Base-by-base conservation (phyloP, 1,140 invertebrate species). In the Caenorhabditis tropicalis region DNA sequence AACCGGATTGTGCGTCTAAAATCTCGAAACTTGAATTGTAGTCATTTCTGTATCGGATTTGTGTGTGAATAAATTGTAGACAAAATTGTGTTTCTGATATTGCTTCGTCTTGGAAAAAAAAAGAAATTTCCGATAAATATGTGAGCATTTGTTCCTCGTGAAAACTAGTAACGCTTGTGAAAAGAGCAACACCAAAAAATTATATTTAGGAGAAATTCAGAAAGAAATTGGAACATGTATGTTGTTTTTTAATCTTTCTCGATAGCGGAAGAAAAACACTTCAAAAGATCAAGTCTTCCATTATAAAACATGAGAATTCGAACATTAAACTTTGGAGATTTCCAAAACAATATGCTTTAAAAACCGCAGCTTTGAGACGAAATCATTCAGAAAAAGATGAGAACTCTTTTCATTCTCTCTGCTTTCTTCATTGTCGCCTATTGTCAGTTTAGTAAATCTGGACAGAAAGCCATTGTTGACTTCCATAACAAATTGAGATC, bases 401-500 rank as follows among this genome's bases (percentile, higher is more conserved):
- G 24, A 56, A 27, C 53, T 15, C 21, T 56, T 15, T 15, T 27
- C 10, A 27, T 56, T 27, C 53, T 56, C 0, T 4, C 24, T 27
- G 4, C 15, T 27, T 10, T 56, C 5, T 56, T 21, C 29, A 24
- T 21, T 24, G 24, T 2, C 1, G 19, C 21, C 27, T 36, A 10
- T 21, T 7, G 24, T 10, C 79, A 49, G 16, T 56, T 49, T 27
- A 31, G 15, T n/a, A 24, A 43, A 27, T 19, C 81, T 46, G 81
- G 51, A 12, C 29, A 56, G 43, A 31, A 82, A 1, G 33, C 10
- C 15, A 82, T 82, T 33, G 51, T 82, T 0, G 51, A 82, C 21
- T 49, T 27, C 16, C 81, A 82, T 31, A 82, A 82, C 53, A 39
- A 39, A 7, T 39, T 82, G 53, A 82, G 81, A 46, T 82, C 81